Percentiles rank a stretch among this genome's conserved stretches.
phyloP scores from a whole-genome alignment of 2,113 vertebrate genomes.

The Callipepla californica region DNA sequence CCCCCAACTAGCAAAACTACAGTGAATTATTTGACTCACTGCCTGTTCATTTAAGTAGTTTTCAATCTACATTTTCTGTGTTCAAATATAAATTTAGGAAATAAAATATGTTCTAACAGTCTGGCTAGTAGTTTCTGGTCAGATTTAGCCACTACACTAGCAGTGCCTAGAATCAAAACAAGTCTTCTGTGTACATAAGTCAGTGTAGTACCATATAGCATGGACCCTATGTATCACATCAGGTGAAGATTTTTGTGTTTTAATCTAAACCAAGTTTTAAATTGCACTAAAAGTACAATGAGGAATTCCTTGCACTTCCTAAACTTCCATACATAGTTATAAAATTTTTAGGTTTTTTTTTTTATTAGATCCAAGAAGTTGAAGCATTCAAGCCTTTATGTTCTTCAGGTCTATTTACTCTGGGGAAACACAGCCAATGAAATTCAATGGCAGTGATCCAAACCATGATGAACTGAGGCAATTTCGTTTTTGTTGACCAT shows the following conservation, averaged over 20 bases:
- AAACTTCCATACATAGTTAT: slow-evolving; percentile 22
- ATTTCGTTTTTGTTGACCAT: slow-evolving; percentile 76
- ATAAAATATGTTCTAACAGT: not conserved
- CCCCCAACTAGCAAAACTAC: not conserved
- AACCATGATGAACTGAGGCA: slow-evolving; percentile 71
- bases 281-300: not conserved
- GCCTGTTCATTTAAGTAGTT: not conserved
- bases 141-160: not conserved
- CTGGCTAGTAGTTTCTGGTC: not conserved
- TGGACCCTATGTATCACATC: not conserved
- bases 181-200: not conserved
- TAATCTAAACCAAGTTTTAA: slow-evolving; percentile 7
- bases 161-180: not conserved
- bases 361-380: slow-evolving; percentile 31
- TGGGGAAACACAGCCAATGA: slow-evolving; percentile 9
- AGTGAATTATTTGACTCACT: not conserved
- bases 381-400: slow-evolving; percentile 43
- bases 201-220: not conserved
- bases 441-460: slow-evolving; percentile 65
- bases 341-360: not conserved
- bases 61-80: not conserved
- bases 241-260: not conserved
- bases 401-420: slow-evolving; percentile 50
- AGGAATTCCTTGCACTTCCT: not conserved
- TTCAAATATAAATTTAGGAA: not conserved